These are phyloP conservation scores for Hoplodrina blanda DNA, from an alignment of 2,888 invertebrate genomes.

Conservation along the genomic window DNA sequence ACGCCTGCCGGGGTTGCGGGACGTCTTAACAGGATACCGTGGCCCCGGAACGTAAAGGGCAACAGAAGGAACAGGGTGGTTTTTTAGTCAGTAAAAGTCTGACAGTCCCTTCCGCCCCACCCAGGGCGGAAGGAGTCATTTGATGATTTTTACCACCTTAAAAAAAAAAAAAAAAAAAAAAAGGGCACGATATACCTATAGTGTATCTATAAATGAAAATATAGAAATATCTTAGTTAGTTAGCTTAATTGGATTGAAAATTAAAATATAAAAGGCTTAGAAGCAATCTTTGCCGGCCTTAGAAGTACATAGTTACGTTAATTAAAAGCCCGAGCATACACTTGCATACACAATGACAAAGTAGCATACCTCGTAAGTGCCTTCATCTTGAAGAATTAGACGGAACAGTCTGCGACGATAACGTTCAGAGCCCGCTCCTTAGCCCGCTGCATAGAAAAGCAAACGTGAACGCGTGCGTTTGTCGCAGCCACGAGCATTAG, in stretches of 20 bases:
- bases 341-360: constrained; percentile 54
- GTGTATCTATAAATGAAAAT: constrained; percentile 5
- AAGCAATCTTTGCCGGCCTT: constrained; percentile 23
- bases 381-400: constrained; percentile 44
- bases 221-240: constrained; percentile 21
- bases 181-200: neutral
- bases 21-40: too few relatives aligned
- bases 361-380: constrained; percentile 33
- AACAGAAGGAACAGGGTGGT: too few relatives aligned
- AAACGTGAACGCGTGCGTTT: constrained; percentile 74
- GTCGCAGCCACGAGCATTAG: constrained; percentile 73
- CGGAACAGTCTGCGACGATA: constrained; percentile 32
- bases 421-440: constrained; percentile 28
- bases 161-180: too few relatives aligned
- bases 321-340: constrained; percentile 51
- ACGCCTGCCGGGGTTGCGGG: too few relatives aligned
- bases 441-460: constrained; percentile 53
- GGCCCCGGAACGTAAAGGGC: too few relatives aligned
- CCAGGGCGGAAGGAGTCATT: too few relatives aligned
- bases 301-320: constrained; percentile 49
- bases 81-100: too few relatives aligned
- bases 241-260: constrained; percentile 45
- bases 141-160: too few relatives aligned
- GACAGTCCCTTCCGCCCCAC: too few relatives aligned
- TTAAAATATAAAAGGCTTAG: constrained; percentile 40